Evolutionary conservation across 2,113 vertebrate species (phyloP).

Genomic region (Oncorhynchus clarkii): DNA sequence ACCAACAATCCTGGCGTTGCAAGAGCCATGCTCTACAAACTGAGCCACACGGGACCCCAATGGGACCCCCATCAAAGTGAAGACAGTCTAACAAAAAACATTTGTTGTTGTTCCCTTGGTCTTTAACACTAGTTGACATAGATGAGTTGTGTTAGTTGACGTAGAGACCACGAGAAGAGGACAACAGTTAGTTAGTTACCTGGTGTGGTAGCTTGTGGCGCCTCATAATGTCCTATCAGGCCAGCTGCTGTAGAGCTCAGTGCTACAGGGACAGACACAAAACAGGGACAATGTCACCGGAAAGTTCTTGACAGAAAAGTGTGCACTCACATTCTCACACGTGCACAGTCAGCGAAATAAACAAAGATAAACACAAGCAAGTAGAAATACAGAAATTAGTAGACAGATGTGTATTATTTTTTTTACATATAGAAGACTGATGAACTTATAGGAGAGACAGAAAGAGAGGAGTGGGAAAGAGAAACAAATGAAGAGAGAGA

Average conservation of each 20-base stretch:
- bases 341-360: not conserved
- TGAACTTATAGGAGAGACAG: not conserved
- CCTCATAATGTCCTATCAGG: constrained; percentile 18
- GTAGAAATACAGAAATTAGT: not conserved
- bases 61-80: not conserved
- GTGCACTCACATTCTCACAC: not conserved
- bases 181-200: constrained; percentile 24
- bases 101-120: not conserved
- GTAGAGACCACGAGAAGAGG: not conserved
- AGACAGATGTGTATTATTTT: too few species aligned
- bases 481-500: constrained; percentile 4
- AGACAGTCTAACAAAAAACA: not conserved
- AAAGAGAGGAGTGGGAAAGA: constrained; percentile 14
- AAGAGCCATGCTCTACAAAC: too few species aligned
- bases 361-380: not conserved
- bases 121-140: not conserved
- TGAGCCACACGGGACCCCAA: not conserved
- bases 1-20: too few species aligned
- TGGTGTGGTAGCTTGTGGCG: constrained; percentile 1
- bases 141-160: not conserved
- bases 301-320: not conserved
- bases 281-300: not conserved
- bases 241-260: constrained; percentile 38
- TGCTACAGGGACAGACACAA: not conserved
- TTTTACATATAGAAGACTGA: not conserved